These are phyloP conservation scores for Torymus aiolomorphi DNA, from an alignment of 2,888 invertebrate species.

Conservation along the genomic window DNA sequence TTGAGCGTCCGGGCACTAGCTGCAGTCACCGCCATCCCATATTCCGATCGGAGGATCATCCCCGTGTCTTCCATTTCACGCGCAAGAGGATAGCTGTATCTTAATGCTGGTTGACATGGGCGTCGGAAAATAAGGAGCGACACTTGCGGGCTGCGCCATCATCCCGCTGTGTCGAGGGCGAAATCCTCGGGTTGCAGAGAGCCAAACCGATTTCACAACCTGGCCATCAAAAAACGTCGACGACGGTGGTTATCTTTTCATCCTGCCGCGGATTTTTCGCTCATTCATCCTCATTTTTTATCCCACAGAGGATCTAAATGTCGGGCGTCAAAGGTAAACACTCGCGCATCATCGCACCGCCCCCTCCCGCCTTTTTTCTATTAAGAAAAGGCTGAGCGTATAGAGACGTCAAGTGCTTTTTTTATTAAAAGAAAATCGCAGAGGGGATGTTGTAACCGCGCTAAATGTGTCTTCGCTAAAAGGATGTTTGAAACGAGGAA, in stretches of 20 bases:
- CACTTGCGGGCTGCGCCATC: not conserved
- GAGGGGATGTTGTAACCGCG: not conserved
- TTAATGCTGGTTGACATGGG: too few species aligned
- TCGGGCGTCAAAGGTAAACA: not conserved
- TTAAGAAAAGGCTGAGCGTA: not conserved
- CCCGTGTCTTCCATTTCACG: too few species aligned
- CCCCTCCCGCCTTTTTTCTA: not conserved
- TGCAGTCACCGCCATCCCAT: too few species aligned
- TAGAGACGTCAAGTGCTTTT: constrained; percentile 27
- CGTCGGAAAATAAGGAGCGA: too few species aligned
- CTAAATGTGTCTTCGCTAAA: constrained; percentile 30
- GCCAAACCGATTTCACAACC: too few species aligned
- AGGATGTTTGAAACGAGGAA: not conserved
- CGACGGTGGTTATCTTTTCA: too few species aligned
- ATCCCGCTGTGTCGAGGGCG: not conserved
- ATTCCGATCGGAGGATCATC: too few species aligned
- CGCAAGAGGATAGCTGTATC: too few species aligned
- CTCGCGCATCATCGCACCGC: not conserved
- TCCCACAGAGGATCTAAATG: not conserved
- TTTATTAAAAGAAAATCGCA: constrained; percentile 11
- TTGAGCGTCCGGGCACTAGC: too few species aligned
- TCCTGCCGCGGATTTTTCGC: too few species aligned
- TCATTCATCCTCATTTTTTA: not conserved
- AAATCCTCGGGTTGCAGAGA: not conserved
- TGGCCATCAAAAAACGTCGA: too few species aligned